Base-by-base conservation (phyloP, 2,797 vertebrate species). In the Australoheros facetus region DNA sequence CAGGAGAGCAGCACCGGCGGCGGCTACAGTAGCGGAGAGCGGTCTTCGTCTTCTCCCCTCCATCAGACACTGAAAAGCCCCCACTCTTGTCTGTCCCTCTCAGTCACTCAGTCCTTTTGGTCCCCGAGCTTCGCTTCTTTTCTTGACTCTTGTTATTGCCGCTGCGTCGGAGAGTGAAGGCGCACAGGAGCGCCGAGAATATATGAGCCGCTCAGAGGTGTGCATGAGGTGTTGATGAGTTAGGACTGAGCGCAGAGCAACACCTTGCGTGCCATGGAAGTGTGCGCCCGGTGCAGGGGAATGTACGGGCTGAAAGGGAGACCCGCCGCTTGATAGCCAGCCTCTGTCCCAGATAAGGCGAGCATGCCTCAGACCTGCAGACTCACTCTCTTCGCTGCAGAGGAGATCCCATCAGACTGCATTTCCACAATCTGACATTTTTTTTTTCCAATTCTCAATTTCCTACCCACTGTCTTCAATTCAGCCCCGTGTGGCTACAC, bases 321-420 rank as follows among this genome's bases (percentile, higher is more conserved):
- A 94, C 87, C 87, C 17, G 89, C 86, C 90, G 92, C 87, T 88
- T 90, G 91, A 87, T 78, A 78, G 73, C 78, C 88, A 84, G 78
- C 81, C 85, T 85, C 86, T 82, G 92, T 93, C 94, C 93, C 93
- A 87, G 85, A 92, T 77, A 75, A 92, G 89, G 89, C 80, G 94
- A 94, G 94, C 93, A 96, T 96, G 95, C 82, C 78, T 93, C 90
- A 92, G 90, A 90, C 79, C 93, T 58, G 89, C 91, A 86, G 80
- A 77, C 78, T 14, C 77, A 56, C 73, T 86, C 79, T 80, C 84
- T 81, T 66, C 80, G 88, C 89, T 87, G 89, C 94, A 88, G 89
- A 93, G 92, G 94, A 94, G 71, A 88, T 89, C 86, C 82, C 87
- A 79, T 80, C 89, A 89, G 80, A 90, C 90, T 75, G 82, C 78